Evolutionary conservation across 1,140 invertebrate genomes (phyloP), one percentile per base, ranked within the genome.

Genomic region (Steinernema feltiae): DNA sequence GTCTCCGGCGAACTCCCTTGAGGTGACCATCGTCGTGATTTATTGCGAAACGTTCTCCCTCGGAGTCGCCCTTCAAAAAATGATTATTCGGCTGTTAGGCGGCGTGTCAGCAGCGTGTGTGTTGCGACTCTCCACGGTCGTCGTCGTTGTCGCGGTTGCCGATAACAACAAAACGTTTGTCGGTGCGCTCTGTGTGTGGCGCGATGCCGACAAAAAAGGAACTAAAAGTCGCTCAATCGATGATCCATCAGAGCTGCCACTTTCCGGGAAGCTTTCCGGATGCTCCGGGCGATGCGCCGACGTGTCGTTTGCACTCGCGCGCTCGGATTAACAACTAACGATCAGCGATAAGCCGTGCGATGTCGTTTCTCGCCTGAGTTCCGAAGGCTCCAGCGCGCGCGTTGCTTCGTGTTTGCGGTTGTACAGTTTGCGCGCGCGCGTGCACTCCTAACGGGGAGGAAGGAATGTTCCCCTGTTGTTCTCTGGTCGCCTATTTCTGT

Each of bases 211-310:
- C 53, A 63, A 63, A 63, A 63, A 63, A 27, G 24, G 53, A 41
- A 41, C 7, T 7, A 63, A 63, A 63, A 21, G 53, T 63, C 53
- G 53, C 53, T 41, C 53, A 63, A 63, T 63, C 53, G 53, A 63
- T 63, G 53, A 63, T 63, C 53, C 53, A 27, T 15, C 53, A n/a
- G n/a, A n/a, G n/a, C n/a, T n/a, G 7, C 53, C 53, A 63, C 15
- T 15, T n/a, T n/a, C 7, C 53, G 53, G 24, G 24, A 63, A 63
- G 53, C 53, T 63, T 12, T 12, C 53, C 12, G 24, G 12, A 3
- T 15, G 53, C 53, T 15, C 24, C 24, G 7, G 7, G 7, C 53
- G n/a, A n/a, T n/a, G 53, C 15, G 24, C 53, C 15, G 24, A 21
- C 53, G 53, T 27, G 53, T 63, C 15, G 53, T 41, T 41, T 41